Evolutionary conservation across 2,888 invertebrate species (phyloP).

Genomic region (Tipula lateralis): DNA sequence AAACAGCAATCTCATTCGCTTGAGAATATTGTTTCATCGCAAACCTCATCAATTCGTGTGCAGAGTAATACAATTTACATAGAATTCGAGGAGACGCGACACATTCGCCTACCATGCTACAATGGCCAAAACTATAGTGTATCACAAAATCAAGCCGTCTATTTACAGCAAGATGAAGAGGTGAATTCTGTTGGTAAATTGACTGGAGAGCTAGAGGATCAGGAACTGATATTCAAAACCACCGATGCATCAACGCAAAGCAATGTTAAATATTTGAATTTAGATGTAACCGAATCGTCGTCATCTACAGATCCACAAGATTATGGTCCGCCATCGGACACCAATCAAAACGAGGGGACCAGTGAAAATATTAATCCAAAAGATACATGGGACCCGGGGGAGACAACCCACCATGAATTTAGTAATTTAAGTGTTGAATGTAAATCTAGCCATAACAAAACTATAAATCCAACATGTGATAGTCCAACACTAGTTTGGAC

Average conservation of each 20-base stretch:
- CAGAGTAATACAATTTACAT: conserved; percentile 35
- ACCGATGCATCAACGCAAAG: conserved; percentile 37
- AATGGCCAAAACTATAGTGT: conserved; percentile 84
- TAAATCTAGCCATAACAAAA: conserved; percentile 42
- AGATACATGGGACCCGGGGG: conserved; percentile 66
- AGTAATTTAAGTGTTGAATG: conserved; percentile 38
- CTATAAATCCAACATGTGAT: conserved; percentile 33
- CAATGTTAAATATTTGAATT: conserved; percentile 36
- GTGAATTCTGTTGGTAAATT: conserved; percentile 60
- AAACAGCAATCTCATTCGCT: conserved; percentile 49
- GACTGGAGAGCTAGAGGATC: conserved; percentile 63
- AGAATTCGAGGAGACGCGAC: conserved; percentile 60
- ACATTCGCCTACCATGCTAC: conserved; percentile 78
- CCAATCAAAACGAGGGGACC: conserved; percentile 45
- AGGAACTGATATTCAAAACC: background rate
- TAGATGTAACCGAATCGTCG: background rate
- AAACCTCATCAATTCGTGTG: conserved; percentile 40
- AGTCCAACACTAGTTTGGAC: conserved; percentile 32
- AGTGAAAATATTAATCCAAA: conserved; percentile 43
- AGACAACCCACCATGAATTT: conserved; percentile 40
- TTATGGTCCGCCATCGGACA: background rate
- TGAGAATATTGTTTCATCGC: conserved; percentile 42
- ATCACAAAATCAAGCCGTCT: conserved; percentile 83
- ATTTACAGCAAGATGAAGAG: conserved; percentile 62
- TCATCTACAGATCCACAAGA: background rate